phyloP scores from a whole-genome alignment of 2,888 invertebrate genomes.

The Cerastis rubricosa region DNA sequence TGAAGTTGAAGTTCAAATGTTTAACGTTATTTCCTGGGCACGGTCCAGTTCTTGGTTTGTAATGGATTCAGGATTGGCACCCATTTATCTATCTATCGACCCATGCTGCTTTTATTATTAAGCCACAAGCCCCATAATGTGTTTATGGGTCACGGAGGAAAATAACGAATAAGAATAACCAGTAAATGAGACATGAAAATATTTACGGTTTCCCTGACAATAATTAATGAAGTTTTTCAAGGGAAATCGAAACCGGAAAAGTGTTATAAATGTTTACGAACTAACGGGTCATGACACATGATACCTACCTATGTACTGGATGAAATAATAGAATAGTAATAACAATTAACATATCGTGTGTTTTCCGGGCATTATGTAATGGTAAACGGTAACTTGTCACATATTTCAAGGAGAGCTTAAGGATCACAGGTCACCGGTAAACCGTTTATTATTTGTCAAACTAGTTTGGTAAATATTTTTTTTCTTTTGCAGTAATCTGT shows the following conservation, averaged over 20 bases:
- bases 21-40: not conserved
- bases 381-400: not conserved
- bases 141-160: not conserved
- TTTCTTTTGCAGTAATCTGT: not conserved
- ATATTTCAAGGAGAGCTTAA: slow-evolving; percentile 22
- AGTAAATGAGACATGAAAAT: not conserved
- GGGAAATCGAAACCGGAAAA: slow-evolving; percentile 4
- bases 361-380: slow-evolving; percentile 31
- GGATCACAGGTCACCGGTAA: not conserved
- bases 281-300: slow-evolving; percentile 12
- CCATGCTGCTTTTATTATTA: not conserved
- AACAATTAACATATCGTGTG: slow-evolving; percentile 1
- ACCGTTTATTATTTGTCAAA: not conserved
- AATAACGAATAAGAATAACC: not conserved
- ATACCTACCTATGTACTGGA: not conserved
- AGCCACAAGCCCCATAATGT: not conserved
- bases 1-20: too few relatives aligned
- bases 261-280: not conserved
- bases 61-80: not conserved
- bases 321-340: slow-evolving; percentile 4
- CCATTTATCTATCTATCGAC: not conserved
- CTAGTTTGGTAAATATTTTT: not conserved
- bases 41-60: not conserved
- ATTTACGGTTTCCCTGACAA: not conserved
- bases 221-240: slow-evolving; percentile 1